These are phyloP conservation scores for Coracopsis vasa DNA, from an alignment of 2,113 vertebrate species.

Conservation along the genomic window DNA sequence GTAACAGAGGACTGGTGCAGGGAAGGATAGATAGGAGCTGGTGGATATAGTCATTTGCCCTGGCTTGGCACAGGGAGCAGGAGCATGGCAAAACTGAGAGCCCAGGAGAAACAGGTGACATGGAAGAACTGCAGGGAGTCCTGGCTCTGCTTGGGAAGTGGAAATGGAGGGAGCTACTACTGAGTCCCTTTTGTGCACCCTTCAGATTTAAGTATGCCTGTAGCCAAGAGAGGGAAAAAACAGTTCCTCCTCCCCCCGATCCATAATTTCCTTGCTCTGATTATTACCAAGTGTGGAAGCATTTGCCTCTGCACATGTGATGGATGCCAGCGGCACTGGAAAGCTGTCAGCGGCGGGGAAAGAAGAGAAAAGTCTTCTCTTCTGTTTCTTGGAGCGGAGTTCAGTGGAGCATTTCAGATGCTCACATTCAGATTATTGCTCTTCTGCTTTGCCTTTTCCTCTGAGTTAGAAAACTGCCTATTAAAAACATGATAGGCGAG, in stretches of 20 bases:
- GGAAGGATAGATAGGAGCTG: neutral
- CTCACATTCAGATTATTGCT: neutral
- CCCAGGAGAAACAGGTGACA: accelerated
- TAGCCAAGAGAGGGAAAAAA: neutral
- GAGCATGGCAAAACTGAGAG: neutral
- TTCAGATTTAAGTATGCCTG: neutral
- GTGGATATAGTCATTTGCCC: neutral
- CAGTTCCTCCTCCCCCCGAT: neutral
- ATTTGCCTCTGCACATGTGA: conserved; percentile 44
- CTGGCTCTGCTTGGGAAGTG: neutral
- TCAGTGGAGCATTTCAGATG: conserved; percentile 18
- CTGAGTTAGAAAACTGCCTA: neutral
- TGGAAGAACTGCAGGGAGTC: neutral
- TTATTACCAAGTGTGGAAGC: conserved; percentile 50
- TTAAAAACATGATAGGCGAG: neutral
- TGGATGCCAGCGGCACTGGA: conserved; percentile 14
- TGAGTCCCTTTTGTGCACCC: neutral
- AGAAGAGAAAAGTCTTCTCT: neutral
- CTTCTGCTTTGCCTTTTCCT: neutral
- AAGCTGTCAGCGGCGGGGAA: neutral
- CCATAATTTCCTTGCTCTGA: conserved; percentile 48
- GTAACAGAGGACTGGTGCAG: accelerated
- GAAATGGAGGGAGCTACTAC: neutral
- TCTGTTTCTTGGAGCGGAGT: neutral
- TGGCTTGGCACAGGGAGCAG: accelerated